These are phyloP conservation scores for Pangasianodon gigas DNA, from an alignment of 2,113 vertebrate genomes.

Conservation along the genomic window DNA sequence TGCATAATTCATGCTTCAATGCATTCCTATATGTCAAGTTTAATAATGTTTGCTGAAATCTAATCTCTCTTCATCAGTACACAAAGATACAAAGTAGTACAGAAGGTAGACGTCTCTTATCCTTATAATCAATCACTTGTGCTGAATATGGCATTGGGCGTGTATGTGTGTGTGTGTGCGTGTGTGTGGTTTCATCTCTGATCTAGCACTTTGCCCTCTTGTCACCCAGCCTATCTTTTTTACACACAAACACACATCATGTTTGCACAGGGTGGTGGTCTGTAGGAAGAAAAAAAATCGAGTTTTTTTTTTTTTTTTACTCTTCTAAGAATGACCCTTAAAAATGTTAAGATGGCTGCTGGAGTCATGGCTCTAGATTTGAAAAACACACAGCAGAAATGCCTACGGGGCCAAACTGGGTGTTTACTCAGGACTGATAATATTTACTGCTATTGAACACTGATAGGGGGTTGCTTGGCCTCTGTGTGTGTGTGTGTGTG, in stretches of 20 bases:
- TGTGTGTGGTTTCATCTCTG: conserved; percentile 17
- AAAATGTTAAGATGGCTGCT: conserved; percentile 57
- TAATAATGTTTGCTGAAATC: conserved; percentile 3
- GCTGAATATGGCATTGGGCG: neutral
- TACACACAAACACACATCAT: conserved; percentile 33
- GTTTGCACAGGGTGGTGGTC: conserved; percentile 66
- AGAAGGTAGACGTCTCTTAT: conserved; percentile 13
- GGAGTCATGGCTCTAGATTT: conserved; percentile 31
- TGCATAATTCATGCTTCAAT: neutral
- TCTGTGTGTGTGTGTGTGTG: conserved; percentile 11
- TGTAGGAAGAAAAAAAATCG: neutral
- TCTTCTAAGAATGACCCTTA: conserved; percentile 39
- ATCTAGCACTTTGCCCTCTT: conserved; percentile 29
- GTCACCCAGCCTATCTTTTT: conserved; percentile 26
- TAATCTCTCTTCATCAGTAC: conserved; percentile 19
- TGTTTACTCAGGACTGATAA: conserved; percentile 53
- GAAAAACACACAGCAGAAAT: conserved; percentile 50
- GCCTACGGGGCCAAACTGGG: conserved; percentile 15
- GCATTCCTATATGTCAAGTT: conserved; percentile 11
- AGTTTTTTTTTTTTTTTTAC: conserved; percentile 18
- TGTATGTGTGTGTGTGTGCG: conserved; percentile 30
- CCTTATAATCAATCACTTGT: neutral
- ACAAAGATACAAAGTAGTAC: neutral
- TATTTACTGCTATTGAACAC: conserved; percentile 44
- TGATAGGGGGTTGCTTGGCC: conserved; percentile 12